Evolutionary conservation across 1,140 invertebrate species (phyloP), one percentile per base, ranked within the genome.

Genomic region (Odontomachus brunneus): DNA sequence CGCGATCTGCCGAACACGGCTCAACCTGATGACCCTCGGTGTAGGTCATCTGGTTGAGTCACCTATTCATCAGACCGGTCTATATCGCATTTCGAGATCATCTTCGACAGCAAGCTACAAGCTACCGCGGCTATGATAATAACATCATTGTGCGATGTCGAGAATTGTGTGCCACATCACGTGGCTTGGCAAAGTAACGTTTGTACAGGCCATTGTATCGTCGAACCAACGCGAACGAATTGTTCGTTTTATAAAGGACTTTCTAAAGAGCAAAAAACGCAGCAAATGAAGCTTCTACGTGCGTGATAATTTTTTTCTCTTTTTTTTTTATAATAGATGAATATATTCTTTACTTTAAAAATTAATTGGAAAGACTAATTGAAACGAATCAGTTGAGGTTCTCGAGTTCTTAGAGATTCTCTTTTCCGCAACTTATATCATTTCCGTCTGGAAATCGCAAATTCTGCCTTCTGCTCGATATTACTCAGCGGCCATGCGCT

Each of bases 21-120:
- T 71, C 75, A 80, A 80, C 51, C 57, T 69, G 75, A 80, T 80
- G 75, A 57, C 53, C 75, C 65, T 80, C 33, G 26, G 63, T 78
- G 7, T 44, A 69, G 53, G 75, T 57, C 65, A 80, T 80, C 38
- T 17, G 57, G 65, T 57, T 71, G 26, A 80, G 53, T 71, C 38
- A 71, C 14, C 75, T 80, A 80, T 80, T 80, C 75, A 69, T 59
- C 75, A 80, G 22, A n/a, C 33, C 19, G 9, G 51, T n/a, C 33
- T 71, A 59, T 59, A 48, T 66, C 24, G 24, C 15, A 26, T 51
- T 48, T 80, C 22, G 26, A 44, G 14, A 80, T 69, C 53, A 69
- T 69, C 51, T 80, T 80, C 63, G 15, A 7, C 51, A 7, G 38
- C 9, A 44, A 22, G 2, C 11, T 24, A 69, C 51, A 69, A 17